Evolutionary conservation across 2,888 invertebrate species (phyloP).

Genomic region (Megastigmus dorsalis): DNA sequence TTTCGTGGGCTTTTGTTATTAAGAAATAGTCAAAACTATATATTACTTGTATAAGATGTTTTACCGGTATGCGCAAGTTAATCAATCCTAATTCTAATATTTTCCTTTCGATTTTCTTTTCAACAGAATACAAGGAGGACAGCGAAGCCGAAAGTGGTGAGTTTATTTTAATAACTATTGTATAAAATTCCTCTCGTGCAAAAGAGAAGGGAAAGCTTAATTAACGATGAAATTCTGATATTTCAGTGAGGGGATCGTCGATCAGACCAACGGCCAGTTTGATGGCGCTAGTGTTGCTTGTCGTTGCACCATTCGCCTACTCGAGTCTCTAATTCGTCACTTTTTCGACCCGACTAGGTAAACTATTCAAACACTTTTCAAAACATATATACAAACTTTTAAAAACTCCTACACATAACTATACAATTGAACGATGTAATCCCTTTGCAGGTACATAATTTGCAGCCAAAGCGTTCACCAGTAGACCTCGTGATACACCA

Average conservation of each 20-base stretch:
- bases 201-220: too few relatives aligned
- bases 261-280: slow-evolving; percentile 15
- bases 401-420: too few relatives aligned
- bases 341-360: slow-evolving; percentile 39
- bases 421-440: not conserved
- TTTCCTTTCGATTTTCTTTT: not conserved
- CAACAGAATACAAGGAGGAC: slow-evolving; percentile 25
- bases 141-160: slow-evolving; percentile 32
- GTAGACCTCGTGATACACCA: slow-evolving; percentile 51
- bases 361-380: too few relatives aligned
- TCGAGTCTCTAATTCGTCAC: slow-evolving; percentile 44
- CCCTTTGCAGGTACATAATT: slow-evolving; percentile 53
- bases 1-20: too few relatives aligned
- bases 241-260: slow-evolving; percentile 42
- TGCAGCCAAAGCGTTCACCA: slow-evolving; percentile 56
- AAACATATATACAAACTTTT: too few relatives aligned
- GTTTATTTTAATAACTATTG: slow-evolving; percentile 4
- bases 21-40: not conserved
- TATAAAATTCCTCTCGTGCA: too few relatives aligned
- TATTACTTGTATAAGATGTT: not conserved
- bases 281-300: slow-evolving; percentile 43
- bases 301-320: slow-evolving; percentile 22
- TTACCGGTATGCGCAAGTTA: too few relatives aligned
- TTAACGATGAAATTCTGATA: too few relatives aligned
- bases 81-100: not conserved